Evolutionary conservation across 2,888 invertebrate genomes (phyloP).

Genomic region (Agrilus biguttatus): DNA sequence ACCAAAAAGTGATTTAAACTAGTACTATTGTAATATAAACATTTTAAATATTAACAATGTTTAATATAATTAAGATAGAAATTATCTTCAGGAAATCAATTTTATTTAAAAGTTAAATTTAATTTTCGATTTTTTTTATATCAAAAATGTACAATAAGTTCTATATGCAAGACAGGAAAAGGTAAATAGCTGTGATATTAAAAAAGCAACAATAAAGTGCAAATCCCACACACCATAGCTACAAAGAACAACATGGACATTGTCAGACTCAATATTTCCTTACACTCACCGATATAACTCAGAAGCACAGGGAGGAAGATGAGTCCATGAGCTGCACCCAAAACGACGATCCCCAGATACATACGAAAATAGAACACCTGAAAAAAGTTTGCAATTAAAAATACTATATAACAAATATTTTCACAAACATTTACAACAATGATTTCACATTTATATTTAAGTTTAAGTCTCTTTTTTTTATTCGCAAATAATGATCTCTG

Average conservation of each 20-base stretch:
- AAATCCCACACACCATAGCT: conserved; percentile 7
- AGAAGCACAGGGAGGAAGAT: conserved; percentile 95
- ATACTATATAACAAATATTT: no score
- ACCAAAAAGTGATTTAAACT: no score
- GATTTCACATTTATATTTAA: not conserved
- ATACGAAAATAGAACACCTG: conserved; percentile 30
- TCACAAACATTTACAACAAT: no score
- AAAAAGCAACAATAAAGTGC: conserved; percentile 6
- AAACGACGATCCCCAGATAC: conserved; percentile 91
- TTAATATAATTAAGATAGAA: no score
- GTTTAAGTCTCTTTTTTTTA: no score
- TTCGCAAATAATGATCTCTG: no score
- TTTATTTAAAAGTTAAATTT: not conserved
- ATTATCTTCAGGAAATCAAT: not conserved
- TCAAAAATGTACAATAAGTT: not conserved
- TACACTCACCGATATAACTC: conserved; percentile 81
- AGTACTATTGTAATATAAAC: no score
- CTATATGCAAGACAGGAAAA: not conserved
- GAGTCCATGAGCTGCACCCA: conserved; percentile 94
- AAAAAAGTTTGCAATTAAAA: no score
- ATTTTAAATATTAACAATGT: no score
- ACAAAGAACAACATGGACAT: conserved; percentile 7
- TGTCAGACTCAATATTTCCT: conserved; percentile 8
- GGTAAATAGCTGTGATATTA: not conserved
- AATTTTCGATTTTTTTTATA: not conserved